phyloP scores from a whole-genome alignment of 2,888 invertebrate species.

The Latrodectus elegans region DNA sequence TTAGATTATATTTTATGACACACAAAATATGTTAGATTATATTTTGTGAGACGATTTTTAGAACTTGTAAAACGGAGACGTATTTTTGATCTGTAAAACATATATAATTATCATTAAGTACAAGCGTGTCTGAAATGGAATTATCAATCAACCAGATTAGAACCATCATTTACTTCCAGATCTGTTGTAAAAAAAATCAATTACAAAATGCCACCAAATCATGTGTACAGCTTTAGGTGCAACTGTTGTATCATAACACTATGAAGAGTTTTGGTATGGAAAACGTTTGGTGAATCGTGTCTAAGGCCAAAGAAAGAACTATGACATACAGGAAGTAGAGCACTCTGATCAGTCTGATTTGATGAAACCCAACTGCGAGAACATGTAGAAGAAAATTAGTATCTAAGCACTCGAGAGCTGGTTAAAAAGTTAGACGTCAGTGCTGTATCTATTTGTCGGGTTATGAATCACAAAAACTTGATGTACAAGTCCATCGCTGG shows the following conservation, averaged over 20 bases:
- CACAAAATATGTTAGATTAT: no score
- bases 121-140: no score
- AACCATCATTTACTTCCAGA: no score
- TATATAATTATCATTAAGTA: no score
- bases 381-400: not conserved
- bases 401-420: conserved; percentile 7
- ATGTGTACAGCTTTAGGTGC: not conserved
- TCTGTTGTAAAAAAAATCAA: no score
- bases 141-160: no score
- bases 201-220: no score
- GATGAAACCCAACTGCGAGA: not conserved
- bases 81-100: no score
- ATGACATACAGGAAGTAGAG: conserved; percentile 16
- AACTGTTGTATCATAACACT: not conserved
- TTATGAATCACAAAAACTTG: conserved; percentile 4
- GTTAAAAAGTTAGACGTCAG: not conserved
- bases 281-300: not conserved
- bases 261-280: not conserved
- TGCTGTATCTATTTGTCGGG: not conserved
- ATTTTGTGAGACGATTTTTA: no score
- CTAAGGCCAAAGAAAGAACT: no score
- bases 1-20: no score
- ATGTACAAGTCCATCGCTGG: conserved; percentile 9
- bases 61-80: no score
- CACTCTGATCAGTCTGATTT: not conserved